Base-by-base conservation (phyloP, 2,888 invertebrate genomes). In the Brachycybe producta region DNA sequence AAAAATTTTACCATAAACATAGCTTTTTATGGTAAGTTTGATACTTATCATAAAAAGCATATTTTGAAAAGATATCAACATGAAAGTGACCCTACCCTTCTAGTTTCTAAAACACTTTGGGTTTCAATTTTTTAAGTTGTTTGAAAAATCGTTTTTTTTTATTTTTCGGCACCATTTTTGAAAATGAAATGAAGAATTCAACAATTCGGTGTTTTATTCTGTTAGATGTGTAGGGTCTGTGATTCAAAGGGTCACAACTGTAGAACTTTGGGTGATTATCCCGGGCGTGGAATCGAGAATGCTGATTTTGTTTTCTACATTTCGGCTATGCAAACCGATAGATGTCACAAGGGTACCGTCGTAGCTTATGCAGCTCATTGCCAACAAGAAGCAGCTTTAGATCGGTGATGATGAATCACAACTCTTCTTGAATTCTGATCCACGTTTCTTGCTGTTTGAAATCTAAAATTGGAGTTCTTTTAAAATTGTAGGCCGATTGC, bases 361-460 rank as follows among this genome's bases (percentile, higher is more conserved):
- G 91, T 95, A 1, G 95, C 97, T 0, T 97, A 95, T 69, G 95
- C 97, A 1, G 94, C 95, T 0, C 97, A 98, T 67, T 98, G 98
- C 62, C 97, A 98, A 65, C 92, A 94, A 66, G 97, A 98, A 67
- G 77, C 83, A 0, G 82, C 83, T 0, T 70, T 94, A 30, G 97
- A 98, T 70, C 75, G 86, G 84, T 84, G 61, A 61, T 58, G 32
- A 32, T 17, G 26, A 11, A 40, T 52, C 7, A 26, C 13, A 30
- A 26, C 19, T 23, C 32, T n/a, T n/a, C 38, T 24, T 15, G 45
- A 13, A 27, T 21, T n/a, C 11, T 7, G 7, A 34, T 8, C 24
- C 24, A 23, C 13, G 15, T 7, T 7, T 11, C 15, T 13, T 13
- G 13, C 21, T 26, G 26, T 52, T 30, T 19, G 24, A 13, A 19